Percentiles rank a stretch among this genome's conserved stretches.
These are phyloP conservation scores for Larimichthys crocea DNA, from an alignment of 2,113 vertebrate species.

Conservation along the genomic window DNA sequence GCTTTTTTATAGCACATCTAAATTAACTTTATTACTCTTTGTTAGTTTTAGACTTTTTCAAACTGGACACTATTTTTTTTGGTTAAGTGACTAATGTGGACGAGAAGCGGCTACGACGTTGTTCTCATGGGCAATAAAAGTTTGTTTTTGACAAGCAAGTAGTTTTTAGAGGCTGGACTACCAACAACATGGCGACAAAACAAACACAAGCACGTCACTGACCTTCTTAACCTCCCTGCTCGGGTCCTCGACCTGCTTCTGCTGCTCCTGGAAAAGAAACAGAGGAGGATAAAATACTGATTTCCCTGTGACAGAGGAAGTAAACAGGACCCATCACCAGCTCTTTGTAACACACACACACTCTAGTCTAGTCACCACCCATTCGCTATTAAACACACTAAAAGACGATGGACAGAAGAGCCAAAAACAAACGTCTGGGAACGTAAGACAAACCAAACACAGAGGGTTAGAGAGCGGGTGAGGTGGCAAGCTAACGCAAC, in stretches of 20 bases:
- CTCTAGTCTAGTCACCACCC: constrained; percentile 29
- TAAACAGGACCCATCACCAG: constrained; percentile 31
- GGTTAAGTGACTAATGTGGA: no score
- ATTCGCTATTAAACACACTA: constrained; percentile 10
- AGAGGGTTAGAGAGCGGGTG: constrained; percentile 41
- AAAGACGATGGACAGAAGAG: constrained; percentile 23
- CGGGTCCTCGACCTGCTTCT: constrained; percentile 91
- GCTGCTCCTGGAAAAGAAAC: constrained; percentile 87
- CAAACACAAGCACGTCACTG: no score
- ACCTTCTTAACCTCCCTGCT: constrained; percentile 95
- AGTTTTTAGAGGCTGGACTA: no score
- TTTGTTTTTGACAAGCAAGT: no score
- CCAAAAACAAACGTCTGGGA: constrained; percentile 20
- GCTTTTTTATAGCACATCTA: background rate
- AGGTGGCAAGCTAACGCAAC: constrained; percentile 51
- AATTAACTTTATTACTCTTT: background rate
- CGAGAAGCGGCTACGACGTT: no score
- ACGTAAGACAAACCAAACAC: constrained; percentile 60
- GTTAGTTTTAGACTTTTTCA: background rate
- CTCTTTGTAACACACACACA: constrained; percentile 28
- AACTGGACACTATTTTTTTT: no score
- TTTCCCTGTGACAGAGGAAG: no score
- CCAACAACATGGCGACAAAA: no score
- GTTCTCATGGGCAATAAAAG: background rate
- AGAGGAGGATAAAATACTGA: background rate